Evolutionary conservation across 1,140 invertebrate species (phyloP).

Genomic region (Muscidifurax raptorellus): DNA sequence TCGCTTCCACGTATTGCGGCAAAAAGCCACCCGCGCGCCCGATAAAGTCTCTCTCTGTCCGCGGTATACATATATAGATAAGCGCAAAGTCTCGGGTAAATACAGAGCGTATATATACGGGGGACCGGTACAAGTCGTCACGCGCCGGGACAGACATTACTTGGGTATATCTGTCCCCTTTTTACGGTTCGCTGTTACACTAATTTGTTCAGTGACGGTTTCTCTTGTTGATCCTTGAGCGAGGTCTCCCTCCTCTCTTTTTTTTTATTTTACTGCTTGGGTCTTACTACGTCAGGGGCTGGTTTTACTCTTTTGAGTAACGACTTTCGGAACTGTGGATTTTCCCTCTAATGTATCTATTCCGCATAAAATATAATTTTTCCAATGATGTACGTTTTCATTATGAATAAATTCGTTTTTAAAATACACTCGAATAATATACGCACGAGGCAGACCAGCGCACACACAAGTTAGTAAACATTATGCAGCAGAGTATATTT

Average conservation of each 20-base stretch:
- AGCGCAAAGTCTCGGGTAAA: conserved; percentile 17
- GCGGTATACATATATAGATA: neutral
- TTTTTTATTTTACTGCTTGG: neutral
- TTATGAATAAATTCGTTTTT: no score
- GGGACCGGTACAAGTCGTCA: neutral
- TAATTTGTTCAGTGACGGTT: conserved; percentile 1
- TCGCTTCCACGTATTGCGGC: conserved; percentile 2
- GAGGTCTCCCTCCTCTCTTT: neutral
- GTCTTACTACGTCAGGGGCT: neutral
- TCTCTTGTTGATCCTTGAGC: neutral
- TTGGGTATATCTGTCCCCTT: neutral
- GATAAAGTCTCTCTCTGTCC: conserved; percentile 21
- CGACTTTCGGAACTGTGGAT: neutral
- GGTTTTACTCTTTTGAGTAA: neutral
- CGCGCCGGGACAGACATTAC: neutral
- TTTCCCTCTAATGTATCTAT: no score
- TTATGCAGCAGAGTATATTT: no score
- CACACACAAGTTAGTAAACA: no score
- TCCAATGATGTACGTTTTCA: no score
- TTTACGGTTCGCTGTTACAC: neutral
- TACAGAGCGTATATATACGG: neutral
- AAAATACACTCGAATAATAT: no score
- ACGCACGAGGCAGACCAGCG: no score
- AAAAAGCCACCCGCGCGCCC: neutral
- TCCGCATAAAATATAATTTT: no score